A percentile compares a stretch with the other conserved stretches of the same genome.
phyloP scores from a whole-genome alignment of 2,888 invertebrate species.

The Tetramorium bicarinatum region DNA sequence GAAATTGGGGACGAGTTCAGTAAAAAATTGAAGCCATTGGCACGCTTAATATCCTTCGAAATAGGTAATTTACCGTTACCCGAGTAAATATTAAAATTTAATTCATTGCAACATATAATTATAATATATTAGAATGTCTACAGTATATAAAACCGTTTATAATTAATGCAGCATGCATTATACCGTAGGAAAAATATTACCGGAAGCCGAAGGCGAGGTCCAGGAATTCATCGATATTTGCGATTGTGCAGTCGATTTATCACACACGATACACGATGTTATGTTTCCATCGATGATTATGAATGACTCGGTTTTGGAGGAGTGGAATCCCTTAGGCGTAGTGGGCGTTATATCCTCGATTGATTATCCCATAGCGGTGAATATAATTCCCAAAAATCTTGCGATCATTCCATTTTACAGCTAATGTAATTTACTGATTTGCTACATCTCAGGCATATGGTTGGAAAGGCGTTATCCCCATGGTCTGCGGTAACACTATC shows the following conservation, averaged over 20 bases:
- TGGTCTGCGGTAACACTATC: slow-evolving; percentile 96
- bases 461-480: slow-evolving; percentile 98
- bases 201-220: slow-evolving; percentile 98
- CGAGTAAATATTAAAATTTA: neutral
- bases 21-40: slow-evolving; percentile 94
- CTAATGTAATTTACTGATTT: slow-evolving; percentile 3
- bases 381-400: neutral
- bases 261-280: too few relatives aligned
- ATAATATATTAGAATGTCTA: neutral
- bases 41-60: slow-evolving; percentile 97
- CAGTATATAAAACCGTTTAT: neutral
- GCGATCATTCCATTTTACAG: neutral
- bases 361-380: slow-evolving; percentile 98
- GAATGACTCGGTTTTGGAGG: slow-evolving; percentile 97
- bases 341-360: slow-evolving; percentile 99
- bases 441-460: slow-evolving; percentile 90
- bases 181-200: slow-evolving; percentile 93
- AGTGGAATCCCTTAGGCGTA: slow-evolving; percentile 98
- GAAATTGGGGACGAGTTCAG: slow-evolving; percentile 98
- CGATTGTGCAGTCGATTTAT: slow-evolving; percentile 96
- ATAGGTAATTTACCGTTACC: slow-evolving; percentile 90
- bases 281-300: too few relatives aligned
- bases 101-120: neutral
- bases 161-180: slow-evolving; percentile 7
- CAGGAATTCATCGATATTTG: slow-evolving; percentile 99